Evolutionary conservation across 1,140 invertebrate genomes (phyloP).

Genomic region (Lepeophtheirus salmonis): DNA sequence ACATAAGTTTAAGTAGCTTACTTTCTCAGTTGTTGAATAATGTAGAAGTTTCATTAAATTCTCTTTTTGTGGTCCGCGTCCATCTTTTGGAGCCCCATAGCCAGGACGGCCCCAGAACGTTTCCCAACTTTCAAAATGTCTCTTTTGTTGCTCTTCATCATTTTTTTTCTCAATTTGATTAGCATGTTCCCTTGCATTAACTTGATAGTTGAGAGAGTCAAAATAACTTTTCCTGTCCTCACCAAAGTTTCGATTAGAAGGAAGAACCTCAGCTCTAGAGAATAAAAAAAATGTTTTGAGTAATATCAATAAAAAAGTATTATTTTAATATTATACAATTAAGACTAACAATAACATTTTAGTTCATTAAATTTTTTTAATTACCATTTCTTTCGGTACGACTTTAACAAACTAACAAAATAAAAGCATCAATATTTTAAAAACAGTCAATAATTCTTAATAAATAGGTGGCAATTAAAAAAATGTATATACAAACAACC

Average conservation of each 20-base stretch:
- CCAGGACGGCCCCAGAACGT: conserved; percentile 22
- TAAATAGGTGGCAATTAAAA: too few relatives aligned
- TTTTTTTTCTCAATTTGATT: conserved; percentile 2
- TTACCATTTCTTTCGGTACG: too few relatives aligned
- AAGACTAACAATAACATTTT: too few relatives aligned
- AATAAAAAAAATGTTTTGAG: too few relatives aligned
- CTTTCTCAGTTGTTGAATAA: conserved; percentile 14
- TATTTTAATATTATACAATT: too few relatives aligned
- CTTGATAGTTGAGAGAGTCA: conserved; percentile 14
- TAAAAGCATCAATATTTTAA: too few relatives aligned
- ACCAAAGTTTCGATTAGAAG: conserved; percentile 18
- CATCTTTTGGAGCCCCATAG: conserved; percentile 21
- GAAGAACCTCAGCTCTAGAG: conserved; percentile 8
- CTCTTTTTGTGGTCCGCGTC: conserved; percentile 20
- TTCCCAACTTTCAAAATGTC: conserved; percentile 20
- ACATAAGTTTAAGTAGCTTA: background rate
- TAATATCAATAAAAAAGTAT: too few relatives aligned
- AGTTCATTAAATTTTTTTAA: too few relatives aligned
- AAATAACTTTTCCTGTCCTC: conserved; percentile 20
- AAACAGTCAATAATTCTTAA: too few relatives aligned
- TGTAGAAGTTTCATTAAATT: conserved; percentile 19
- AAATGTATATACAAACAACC: too few relatives aligned
- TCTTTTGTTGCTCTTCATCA: conserved; percentile 17
- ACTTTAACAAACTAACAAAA: too few relatives aligned
- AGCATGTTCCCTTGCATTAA: conserved; percentile 11